phyloP scores from a whole-genome alignment of 2,797 vertebrate genomes.

The Gadopsis marmoratus region DNA sequence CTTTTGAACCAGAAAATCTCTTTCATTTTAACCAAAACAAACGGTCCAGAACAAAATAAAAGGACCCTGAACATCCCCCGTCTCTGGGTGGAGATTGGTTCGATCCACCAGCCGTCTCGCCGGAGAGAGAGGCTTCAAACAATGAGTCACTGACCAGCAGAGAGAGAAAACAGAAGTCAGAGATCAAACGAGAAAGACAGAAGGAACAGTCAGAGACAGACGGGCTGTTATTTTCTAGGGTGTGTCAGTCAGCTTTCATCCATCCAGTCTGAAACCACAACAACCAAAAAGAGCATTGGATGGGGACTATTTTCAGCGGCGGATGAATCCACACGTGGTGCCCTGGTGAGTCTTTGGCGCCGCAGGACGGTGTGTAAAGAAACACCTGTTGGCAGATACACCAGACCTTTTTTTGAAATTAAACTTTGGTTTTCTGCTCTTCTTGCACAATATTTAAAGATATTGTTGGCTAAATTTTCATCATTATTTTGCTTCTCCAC shows the following conservation, averaged over 20 bases:
- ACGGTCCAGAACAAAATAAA: not conserved
- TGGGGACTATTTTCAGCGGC: no score
- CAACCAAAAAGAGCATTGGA: not conserved
- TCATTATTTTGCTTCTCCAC: no score
- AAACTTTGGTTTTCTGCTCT: no score
- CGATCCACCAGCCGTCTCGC: slow-evolving; percentile 12
- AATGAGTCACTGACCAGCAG: slow-evolving; percentile 12
- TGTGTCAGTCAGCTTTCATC: slow-evolving; percentile 44
- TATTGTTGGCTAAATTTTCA: no score
- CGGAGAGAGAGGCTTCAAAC: slow-evolving; percentile 13
- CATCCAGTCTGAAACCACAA: slow-evolving; percentile 47
- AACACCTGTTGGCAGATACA: no score
- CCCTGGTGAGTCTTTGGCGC: no score
- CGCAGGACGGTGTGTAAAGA: no score
- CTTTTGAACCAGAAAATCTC: not conserved
- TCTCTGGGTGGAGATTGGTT: slow-evolving; percentile 6
- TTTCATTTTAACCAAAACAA: not conserved
- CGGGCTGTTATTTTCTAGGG: slow-evolving; percentile 57
- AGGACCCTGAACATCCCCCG: not conserved
- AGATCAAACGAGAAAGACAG: slow-evolving; percentile 3
- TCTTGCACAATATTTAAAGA: no score
- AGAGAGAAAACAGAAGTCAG: not conserved
- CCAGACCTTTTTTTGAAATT: no score
- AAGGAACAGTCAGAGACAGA: not conserved
- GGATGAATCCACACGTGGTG: no score